Percentiles rank a stretch among this genome's conserved stretches.
Evolutionary conservation across 2,797 vertebrate genomes (phyloP).

Genomic region (Parauchenoglanis punctatus): DNA sequence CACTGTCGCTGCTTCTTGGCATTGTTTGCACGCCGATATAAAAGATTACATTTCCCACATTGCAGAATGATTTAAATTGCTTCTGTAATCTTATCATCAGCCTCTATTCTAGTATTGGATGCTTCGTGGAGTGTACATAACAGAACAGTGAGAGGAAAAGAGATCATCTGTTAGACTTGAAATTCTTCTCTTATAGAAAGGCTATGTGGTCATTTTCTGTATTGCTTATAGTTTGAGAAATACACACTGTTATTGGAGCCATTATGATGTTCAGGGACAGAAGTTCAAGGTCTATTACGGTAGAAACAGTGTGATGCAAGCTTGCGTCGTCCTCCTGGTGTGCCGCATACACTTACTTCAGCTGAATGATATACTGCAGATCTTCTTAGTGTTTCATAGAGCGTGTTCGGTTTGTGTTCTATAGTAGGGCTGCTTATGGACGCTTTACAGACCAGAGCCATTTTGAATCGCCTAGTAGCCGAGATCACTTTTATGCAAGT

Average conservation of each 20-base stretch:
- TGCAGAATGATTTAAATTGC: conserved; percentile 39
- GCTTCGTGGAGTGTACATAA: background rate
- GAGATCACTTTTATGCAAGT: background rate
- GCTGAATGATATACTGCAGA: background rate
- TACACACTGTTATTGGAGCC: background rate
- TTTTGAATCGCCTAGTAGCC: background rate
- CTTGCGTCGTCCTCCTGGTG: background rate
- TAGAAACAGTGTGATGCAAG: background rate
- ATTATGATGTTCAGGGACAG: background rate
- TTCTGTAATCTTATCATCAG: conserved; percentile 23
- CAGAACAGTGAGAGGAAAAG: background rate
- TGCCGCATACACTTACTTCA: background rate
- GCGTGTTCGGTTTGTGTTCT: background rate
- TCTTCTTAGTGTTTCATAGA: background rate
- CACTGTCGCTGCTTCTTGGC: conserved; percentile 8
- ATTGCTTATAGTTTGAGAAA: background rate
- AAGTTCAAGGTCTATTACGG: background rate
- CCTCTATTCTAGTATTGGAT: conserved; percentile 27
- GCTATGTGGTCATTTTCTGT: background rate
- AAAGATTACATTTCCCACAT: conserved; percentile 37
- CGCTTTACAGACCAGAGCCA: background rate
- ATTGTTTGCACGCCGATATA: conserved; percentile 5
- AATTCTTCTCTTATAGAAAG: conserved; percentile 2
- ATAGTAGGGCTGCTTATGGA: background rate
- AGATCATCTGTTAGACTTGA: conserved; percentile 5